These are phyloP conservation scores for Myioborus melanocephalus DNA, from an alignment of 2,797 vertebrate species.

Conservation along the genomic window DNA sequence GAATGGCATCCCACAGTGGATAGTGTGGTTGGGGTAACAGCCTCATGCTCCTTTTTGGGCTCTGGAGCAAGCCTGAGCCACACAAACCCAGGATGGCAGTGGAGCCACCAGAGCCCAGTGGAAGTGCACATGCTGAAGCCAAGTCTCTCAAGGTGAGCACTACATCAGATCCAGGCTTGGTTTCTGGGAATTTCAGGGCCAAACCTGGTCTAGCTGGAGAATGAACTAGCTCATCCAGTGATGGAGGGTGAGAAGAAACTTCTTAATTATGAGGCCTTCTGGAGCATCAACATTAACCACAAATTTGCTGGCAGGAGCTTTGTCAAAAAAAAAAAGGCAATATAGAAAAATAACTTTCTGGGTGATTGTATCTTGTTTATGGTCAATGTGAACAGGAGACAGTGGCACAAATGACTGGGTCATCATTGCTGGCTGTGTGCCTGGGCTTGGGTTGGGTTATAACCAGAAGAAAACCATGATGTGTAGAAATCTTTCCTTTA, in stretches of 20 bases:
- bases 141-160: neutral
- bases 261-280: neutral
- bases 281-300: neutral
- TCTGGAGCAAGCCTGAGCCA: neutral
- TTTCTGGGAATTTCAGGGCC: neutral
- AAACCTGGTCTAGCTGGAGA: neutral
- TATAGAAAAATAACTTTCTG: neutral
- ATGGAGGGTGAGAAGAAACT: neutral
- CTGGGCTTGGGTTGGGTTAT: neutral
- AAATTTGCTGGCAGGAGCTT: neutral
- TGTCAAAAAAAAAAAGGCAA: neutral
- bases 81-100: neutral
- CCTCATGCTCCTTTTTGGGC: neutral
- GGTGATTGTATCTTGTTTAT: neutral
- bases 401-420: neutral
- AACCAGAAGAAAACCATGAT: neutral
- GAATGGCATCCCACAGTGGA: neutral
- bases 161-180: neutral
- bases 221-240: neutral
- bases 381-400: neutral
- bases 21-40: neutral
- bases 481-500: neutral
- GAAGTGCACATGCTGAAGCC: accelerated
- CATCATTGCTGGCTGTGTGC: accelerated
- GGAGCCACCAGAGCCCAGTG: neutral